Percentiles rank a stretch among this genome's conserved stretches.
phyloP scores from a whole-genome alignment of 2,888 invertebrate species.

The Dastarcus helophoroides region DNA sequence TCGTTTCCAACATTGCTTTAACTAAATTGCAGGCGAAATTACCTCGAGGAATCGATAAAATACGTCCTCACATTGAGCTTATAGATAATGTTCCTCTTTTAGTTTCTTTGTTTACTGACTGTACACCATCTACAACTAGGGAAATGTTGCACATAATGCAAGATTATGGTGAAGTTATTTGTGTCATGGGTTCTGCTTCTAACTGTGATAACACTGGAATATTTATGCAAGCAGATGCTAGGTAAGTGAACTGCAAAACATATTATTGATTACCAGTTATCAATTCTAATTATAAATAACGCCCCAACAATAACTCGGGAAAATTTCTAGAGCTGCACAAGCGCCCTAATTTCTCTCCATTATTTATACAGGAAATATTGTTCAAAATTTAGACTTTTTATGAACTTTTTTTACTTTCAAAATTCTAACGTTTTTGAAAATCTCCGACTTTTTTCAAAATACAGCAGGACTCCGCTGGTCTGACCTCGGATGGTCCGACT shows the following conservation, averaged over 20 bases:
- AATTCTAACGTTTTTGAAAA: too few relatives aligned
- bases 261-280: too few relatives aligned
- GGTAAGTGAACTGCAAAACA: conserved; percentile 45
- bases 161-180: conserved; percentile 91
- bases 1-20: conserved; percentile 9
- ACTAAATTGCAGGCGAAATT: conserved; percentile 82
- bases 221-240: conserved; percentile 89
- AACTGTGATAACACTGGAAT: conserved; percentile 83
- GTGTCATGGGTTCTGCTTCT: conserved; percentile 85
- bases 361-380: too few relatives aligned
- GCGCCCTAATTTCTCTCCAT: too few relatives aligned
- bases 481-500: too few relatives aligned
- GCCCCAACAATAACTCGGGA: too few relatives aligned
- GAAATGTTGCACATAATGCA: conserved; percentile 95
- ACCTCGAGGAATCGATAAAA: conserved; percentile 93
- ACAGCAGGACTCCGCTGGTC: too few relatives aligned
- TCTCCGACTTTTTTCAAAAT: too few relatives aligned
- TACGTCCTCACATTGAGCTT: conserved; percentile 85
- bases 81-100: conserved; percentile 96
- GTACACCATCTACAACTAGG: conserved; percentile 79
- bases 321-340: too few relatives aligned
- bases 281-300: too few relatives aligned
- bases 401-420: too few relatives aligned
- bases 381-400: too few relatives aligned
- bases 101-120: conserved; percentile 96